Evolutionary conservation across 2,888 invertebrate genomes (phyloP).

Genomic region (Caenorhabditis japonica): DNA sequence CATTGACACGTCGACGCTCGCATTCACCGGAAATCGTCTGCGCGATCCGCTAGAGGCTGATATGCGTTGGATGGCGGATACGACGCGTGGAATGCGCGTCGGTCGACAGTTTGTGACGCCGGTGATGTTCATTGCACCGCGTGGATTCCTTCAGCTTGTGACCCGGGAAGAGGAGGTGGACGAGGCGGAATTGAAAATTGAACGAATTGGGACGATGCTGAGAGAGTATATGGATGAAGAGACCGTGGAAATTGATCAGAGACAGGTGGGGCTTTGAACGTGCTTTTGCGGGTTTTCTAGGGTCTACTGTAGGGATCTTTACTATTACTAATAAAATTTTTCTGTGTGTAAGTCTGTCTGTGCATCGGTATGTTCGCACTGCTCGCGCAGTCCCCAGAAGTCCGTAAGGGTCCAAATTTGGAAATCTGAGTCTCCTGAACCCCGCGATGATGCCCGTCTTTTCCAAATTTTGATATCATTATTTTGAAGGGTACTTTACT

Average conservation of each 20-base stretch:
- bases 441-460: too few relatives aligned
- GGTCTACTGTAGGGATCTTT: too few relatives aligned
- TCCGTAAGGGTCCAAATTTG: too few relatives aligned
- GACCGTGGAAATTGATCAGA: neutral
- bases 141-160: conserved; percentile 28
- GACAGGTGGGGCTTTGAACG: too few relatives aligned
- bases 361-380: too few relatives aligned
- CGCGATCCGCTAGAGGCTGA: conserved; percentile 31
- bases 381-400: too few relatives aligned
- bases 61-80: conserved; percentile 34
- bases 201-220: conserved; percentile 10
- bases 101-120: conserved; percentile 11
- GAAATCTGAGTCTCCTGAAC: too few relatives aligned
- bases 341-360: too few relatives aligned
- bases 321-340: too few relatives aligned
- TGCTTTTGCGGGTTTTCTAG: too few relatives aligned
- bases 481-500: too few relatives aligned
- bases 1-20: conserved; percentile 2
- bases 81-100: neutral
- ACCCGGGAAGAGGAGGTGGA: neutral
- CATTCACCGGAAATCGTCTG: neutral
- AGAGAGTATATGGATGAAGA: neutral
- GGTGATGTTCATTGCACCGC: conserved; percentile 34
- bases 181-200: conserved; percentile 10
- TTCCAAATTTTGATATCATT: too few relatives aligned